Conservation (phyloP, 1,140 invertebrate genomes). For the Zaprionus nigranus region DNA sequence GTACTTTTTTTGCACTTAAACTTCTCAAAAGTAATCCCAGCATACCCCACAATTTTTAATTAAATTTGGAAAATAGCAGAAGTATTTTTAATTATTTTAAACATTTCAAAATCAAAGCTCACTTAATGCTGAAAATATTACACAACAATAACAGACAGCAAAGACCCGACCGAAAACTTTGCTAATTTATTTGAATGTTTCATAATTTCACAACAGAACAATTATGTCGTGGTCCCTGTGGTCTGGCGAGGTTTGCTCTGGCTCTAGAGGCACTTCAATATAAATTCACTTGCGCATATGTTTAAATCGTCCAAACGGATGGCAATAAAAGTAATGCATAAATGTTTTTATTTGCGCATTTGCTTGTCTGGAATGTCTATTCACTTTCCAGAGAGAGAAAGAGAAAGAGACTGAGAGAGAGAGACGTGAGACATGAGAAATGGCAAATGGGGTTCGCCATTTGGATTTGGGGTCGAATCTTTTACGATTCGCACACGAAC, state of each 20-base stretch:
- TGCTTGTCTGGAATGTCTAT: constrained; percentile 46
- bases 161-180: not conserved
- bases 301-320: constrained; percentile 38
- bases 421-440: constrained; percentile 43
- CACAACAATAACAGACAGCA: not conserved
- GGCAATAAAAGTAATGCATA: constrained; percentile 62
- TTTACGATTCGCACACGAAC: constrained; percentile 35
- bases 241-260: not conserved
- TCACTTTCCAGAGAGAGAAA: constrained; percentile 19
- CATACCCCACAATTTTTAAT: not conserved
- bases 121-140: not conserved
- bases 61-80: not conserved
- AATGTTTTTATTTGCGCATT: constrained; percentile 61
- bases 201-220: constrained; percentile 11
- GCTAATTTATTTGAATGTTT: constrained; percentile 21
- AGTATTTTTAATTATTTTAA: not conserved
- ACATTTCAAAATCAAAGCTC: not conserved
- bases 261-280: constrained; percentile 11
- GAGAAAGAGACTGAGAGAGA: not conserved
- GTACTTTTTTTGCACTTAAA: too few relatives aligned
- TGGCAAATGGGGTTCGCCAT: constrained; percentile 25
- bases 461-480: constrained; percentile 61
- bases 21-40: too few relatives aligned
- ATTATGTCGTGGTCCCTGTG: not conserved
- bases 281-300: constrained; percentile 35